Percentiles rank a stretch among this genome's conserved stretches.
Conservation (phyloP, 2,113 vertebrate genomes). For the Eubucco bourcierii region DNA sequence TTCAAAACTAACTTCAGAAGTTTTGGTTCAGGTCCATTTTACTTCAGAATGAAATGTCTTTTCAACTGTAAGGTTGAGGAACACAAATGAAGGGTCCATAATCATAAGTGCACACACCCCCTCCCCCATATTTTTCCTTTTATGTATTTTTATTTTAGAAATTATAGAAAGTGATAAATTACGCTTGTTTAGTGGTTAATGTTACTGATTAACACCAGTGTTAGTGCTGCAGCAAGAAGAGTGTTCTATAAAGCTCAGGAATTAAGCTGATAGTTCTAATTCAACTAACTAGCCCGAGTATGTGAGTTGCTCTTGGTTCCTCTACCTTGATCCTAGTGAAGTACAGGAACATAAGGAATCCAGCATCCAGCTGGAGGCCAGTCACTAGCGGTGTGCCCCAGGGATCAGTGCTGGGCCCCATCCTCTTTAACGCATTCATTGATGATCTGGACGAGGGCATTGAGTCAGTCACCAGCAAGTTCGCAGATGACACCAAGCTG, state of each 20-base stretch:
- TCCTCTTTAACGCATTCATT: no score
- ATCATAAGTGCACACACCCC: no score
- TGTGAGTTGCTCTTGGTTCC: neutral
- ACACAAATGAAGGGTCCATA: neutral
- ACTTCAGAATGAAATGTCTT: neutral
- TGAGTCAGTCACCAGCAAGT: no score
- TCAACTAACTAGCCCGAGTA: neutral
- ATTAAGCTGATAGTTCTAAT: neutral
- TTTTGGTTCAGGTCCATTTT: neutral
- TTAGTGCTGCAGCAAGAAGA: neutral
- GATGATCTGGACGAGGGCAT: no score
- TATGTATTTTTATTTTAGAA: neutral
- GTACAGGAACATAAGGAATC: neutral
- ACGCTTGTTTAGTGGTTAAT: neutral
- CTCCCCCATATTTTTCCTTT: neutral
- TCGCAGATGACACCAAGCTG: no score
- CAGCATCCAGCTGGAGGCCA: no score
- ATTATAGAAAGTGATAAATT: neutral
- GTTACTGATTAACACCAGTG: neutral
- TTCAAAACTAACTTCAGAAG: neutral
- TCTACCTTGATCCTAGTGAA: rapidly evolving
- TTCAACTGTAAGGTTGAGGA: neutral
- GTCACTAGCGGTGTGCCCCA: no score
- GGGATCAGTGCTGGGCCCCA: no score
- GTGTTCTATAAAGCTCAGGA: neutral